A percentile compares a stretch with the other conserved stretches of the same genome.
Evolutionary conservation across 2,797 vertebrate species (phyloP).

Genomic region (Tinamus major): DNA sequence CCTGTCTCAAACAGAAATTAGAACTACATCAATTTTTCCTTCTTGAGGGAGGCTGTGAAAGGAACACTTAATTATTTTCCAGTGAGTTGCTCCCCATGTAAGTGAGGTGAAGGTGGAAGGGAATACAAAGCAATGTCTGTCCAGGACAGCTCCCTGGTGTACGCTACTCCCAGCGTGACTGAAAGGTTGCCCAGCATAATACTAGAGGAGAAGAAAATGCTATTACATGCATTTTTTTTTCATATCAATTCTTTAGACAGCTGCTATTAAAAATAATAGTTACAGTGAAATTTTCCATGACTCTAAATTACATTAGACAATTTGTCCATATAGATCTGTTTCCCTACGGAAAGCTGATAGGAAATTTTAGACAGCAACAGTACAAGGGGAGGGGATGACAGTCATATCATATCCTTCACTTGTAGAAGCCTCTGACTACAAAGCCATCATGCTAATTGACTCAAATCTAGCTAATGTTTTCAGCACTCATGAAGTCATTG

Average conservation of each 20-base stretch:
- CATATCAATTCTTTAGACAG: background rate
- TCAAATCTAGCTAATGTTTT: background rate
- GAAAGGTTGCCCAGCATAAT: background rate
- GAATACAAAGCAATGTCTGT: background rate
- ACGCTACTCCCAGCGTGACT: background rate
- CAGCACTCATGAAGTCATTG: rapidly evolving
- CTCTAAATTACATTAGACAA: background rate
- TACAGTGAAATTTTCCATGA: background rate
- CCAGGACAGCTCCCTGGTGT: background rate
- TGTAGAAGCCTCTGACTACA: background rate
- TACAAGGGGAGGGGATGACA: background rate
- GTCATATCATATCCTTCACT: background rate
- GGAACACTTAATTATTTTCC: background rate
- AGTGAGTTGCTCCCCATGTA: background rate
- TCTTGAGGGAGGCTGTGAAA: background rate
- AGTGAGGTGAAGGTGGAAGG: background rate
- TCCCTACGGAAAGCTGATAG: background rate
- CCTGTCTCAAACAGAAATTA: background rate
- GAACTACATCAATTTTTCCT: background rate
- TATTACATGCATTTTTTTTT: background rate
- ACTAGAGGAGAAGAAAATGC: background rate
- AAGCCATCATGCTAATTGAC: background rate
- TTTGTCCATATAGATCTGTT: background rate
- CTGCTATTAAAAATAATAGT: background rate
- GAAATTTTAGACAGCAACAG: background rate